Conservation (phyloP, 2,113 vertebrate species). For the Entelurus aequoreus region DNA sequence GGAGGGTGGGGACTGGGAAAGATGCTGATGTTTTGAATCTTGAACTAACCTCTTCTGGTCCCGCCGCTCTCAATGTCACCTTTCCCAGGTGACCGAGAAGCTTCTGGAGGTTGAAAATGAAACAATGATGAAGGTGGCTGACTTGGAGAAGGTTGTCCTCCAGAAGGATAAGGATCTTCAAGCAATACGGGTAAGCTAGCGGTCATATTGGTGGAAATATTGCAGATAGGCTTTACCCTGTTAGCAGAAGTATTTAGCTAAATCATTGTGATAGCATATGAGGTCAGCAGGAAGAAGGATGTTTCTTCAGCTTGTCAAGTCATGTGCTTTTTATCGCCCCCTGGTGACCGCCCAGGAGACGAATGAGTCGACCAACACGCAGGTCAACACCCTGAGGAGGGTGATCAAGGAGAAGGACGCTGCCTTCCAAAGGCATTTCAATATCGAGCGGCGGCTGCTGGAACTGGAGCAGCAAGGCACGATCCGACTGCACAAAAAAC, state of each 20-base stretch:
- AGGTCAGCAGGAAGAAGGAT: slow-evolving; percentile 58
- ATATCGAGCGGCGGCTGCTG: slow-evolving; percentile 75
- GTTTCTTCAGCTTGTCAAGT: slow-evolving; percentile 44
- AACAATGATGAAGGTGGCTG: slow-evolving; percentile 94
- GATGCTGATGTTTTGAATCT: slow-evolving; percentile 31
- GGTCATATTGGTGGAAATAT: neutral
- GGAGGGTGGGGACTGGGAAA: slow-evolving; percentile 37
- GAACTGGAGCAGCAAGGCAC: slow-evolving; percentile 70
- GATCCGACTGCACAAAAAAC: slow-evolving; percentile 74
- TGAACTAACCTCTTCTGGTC: slow-evolving; percentile 22
- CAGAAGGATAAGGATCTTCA: slow-evolving; percentile 90
- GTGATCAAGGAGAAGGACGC: slow-evolving; percentile 93
- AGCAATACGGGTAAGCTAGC: slow-evolving; percentile 76
- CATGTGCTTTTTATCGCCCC: slow-evolving; percentile 39
- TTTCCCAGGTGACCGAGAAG: slow-evolving; percentile 85
- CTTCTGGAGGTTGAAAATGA: slow-evolving; percentile 95
- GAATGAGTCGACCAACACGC: slow-evolving; percentile 85
- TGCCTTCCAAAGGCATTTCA: slow-evolving; percentile 81
- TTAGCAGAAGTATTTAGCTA: slow-evolving; percentile 34
- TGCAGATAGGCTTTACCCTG: slow-evolving; percentile 11
- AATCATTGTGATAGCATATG: slow-evolving; percentile 50
- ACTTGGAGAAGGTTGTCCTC: slow-evolving; percentile 88
- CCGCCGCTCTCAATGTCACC: slow-evolving; percentile 9
- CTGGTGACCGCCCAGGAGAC: slow-evolving; percentile 79
- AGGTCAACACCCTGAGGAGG: slow-evolving; percentile 86